Percentiles rank a stretch among this genome's conserved stretches.
Conservation (phyloP, 2,888 invertebrate genomes). For the Chrysina gloriosa region DNA sequence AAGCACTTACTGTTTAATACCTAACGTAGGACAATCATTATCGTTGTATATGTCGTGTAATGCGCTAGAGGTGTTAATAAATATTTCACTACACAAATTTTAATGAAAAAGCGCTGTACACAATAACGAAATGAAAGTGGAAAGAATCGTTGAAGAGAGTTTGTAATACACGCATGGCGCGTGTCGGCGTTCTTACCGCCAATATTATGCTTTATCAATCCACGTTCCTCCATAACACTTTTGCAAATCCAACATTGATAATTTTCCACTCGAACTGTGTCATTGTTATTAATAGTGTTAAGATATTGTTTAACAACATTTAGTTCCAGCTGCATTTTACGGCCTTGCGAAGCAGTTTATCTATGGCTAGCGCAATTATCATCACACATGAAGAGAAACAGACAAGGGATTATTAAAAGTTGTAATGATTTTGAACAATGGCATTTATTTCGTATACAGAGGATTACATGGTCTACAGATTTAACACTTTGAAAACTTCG, state of each 20-base stretch:
- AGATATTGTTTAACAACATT: not conserved
- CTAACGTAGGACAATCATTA: no score
- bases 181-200: no score
- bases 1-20: no score
- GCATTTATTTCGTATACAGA: not conserved
- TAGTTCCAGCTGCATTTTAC: not conserved
- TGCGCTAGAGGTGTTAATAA: no score
- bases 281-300: not conserved
- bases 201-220: no score
- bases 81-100: no score
- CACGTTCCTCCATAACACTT: not conserved
- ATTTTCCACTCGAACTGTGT: not conserved
- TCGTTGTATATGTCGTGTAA: no score
- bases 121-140: not conserved
- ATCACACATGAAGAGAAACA: not conserved
- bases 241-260: not conserved
- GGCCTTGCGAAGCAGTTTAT: constrained; percentile 3
- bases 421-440: not conserved
- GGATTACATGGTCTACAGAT: not conserved
- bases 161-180: no score
- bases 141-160: not conserved
- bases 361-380: not conserved
- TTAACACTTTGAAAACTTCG: no score
- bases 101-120: not conserved
- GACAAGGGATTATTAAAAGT: not conserved